phyloP scores from a whole-genome alignment of 2,797 vertebrate species.

The Poeciliopsis infans region DNA sequence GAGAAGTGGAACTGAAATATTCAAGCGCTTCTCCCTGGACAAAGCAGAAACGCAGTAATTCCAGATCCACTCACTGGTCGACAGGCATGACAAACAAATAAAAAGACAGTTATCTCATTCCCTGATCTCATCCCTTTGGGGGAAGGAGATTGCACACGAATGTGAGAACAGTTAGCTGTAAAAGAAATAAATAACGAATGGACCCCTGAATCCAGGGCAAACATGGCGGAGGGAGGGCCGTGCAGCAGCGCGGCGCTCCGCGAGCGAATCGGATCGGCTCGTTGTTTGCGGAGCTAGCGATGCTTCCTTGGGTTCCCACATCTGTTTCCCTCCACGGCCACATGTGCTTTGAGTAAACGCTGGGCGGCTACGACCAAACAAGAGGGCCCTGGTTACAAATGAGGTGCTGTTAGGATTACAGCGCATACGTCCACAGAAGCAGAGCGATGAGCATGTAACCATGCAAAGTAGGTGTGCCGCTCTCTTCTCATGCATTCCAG shows the following conservation, averaged over 20 bases:
- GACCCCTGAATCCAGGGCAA: constrained; percentile 43
- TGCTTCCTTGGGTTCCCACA: constrained; percentile 71
- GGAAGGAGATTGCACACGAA: constrained; percentile 18
- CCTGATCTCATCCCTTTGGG: constrained; percentile 41
- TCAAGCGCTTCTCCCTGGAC: constrained; percentile 20
- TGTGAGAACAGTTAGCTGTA: constrained; percentile 44
- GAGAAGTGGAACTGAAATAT: constrained; percentile 42
- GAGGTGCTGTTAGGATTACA: constrained; percentile 65
- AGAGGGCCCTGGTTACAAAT: constrained; percentile 54
- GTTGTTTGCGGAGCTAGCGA: constrained; percentile 74
- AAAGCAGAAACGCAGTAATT: constrained; percentile 29
- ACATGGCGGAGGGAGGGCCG: constrained; percentile 38
- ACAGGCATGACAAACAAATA: constrained; percentile 55
- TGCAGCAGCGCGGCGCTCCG: constrained; percentile 25
- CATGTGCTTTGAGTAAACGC: constrained; percentile 74
- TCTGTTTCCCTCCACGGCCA: constrained; percentile 66
- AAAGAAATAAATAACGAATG: constrained; percentile 17
- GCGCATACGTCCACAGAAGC: constrained; percentile 44
- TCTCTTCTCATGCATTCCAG: constrained; percentile 5
- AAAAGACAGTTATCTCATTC: constrained; percentile 26
- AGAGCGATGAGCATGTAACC: constrained; percentile 52
- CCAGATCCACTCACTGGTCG: constrained; percentile 33
- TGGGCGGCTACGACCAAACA: constrained; percentile 53
- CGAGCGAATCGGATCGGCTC: constrained; percentile 43
- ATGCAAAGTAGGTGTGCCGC: constrained; percentile 21